phyloP scores from a whole-genome alignment of 2,113 vertebrate genomes.

The Cryptoleucopteryx plumbea region DNA sequence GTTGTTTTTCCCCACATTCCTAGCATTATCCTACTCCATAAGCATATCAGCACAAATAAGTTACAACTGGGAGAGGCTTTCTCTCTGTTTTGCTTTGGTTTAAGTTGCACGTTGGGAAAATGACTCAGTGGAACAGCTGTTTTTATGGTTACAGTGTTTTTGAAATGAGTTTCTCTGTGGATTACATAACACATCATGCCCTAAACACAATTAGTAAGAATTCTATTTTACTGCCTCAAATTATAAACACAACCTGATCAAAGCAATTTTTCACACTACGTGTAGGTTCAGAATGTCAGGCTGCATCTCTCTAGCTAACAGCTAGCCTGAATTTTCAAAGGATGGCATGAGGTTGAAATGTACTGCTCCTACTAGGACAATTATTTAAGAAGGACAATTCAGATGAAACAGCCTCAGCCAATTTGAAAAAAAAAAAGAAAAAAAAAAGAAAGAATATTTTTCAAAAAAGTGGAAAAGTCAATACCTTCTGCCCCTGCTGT shows the following conservation, averaged over 20 bases:
- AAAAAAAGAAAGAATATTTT: not conserved
- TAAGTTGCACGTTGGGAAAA: not conserved
- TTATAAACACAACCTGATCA: conserved; percentile 39
- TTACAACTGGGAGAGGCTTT: not conserved
- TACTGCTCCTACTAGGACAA: not conserved
- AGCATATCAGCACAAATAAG: not conserved
- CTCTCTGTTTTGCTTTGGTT: not conserved
- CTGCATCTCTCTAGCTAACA: not conserved
- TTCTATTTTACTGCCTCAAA: conserved; percentile 28
- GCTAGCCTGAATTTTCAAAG: not conserved
- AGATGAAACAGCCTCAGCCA: not conserved
- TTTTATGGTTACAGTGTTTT: conserved; percentile 13
- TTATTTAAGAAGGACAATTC: conserved; percentile 25
- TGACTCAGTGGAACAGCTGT: conserved; percentile 37
- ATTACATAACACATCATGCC: conserved; percentile 15
- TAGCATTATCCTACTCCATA: not conserved
- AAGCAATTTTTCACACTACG: conserved; percentile 7
- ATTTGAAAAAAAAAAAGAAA: not conserved
- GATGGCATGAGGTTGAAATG: not conserved
- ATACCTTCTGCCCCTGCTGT: not conserved
- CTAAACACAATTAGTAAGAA: conserved; percentile 44
- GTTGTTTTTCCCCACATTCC: not conserved
- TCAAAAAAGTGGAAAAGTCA: not conserved
- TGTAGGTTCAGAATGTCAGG: conserved; percentile 11
- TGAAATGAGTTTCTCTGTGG: not conserved